Evolutionary conservation across 2,113 vertebrate species (phyloP).

Genomic region (Crypturellus undulatus): DNA sequence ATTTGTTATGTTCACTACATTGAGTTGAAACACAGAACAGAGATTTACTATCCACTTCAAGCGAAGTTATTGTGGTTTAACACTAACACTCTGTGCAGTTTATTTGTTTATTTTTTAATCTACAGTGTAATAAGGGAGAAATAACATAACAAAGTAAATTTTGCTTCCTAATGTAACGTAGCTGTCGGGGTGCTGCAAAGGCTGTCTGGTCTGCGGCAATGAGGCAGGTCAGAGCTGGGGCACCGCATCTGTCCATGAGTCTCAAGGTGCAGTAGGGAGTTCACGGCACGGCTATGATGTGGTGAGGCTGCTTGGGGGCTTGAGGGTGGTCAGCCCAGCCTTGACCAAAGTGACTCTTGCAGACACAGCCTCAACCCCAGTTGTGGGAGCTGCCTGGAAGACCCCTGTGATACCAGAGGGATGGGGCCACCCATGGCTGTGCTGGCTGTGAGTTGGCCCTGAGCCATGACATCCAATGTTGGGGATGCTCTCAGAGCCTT

Average conservation of each 20-base stretch:
- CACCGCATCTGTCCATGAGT: too few species aligned
- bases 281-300: too few species aligned
- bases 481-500: neutral
- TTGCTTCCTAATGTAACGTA: neutral
- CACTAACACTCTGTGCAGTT: neutral
- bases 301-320: too few species aligned
- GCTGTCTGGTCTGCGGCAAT: accelerated
- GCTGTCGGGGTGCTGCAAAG: neutral
- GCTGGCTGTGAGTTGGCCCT: neutral
- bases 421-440: accelerated
- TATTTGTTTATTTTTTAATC: neutral
- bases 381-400: neutral
- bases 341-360: too few species aligned
- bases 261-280: accelerated
- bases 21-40: neutral
- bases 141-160: neutral
- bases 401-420: accelerated
- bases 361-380: neutral
- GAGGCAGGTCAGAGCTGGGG: neutral
- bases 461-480: neutral
- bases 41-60: neutral
- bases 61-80: neutral
- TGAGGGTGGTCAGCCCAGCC: too few species aligned
- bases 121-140: neutral
- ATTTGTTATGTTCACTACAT: neutral